Evolutionary conservation across 2,888 invertebrate genomes (phyloP), one percentile per base, ranked within the genome.

Genomic region (Cecidostiba fungosa): DNA sequence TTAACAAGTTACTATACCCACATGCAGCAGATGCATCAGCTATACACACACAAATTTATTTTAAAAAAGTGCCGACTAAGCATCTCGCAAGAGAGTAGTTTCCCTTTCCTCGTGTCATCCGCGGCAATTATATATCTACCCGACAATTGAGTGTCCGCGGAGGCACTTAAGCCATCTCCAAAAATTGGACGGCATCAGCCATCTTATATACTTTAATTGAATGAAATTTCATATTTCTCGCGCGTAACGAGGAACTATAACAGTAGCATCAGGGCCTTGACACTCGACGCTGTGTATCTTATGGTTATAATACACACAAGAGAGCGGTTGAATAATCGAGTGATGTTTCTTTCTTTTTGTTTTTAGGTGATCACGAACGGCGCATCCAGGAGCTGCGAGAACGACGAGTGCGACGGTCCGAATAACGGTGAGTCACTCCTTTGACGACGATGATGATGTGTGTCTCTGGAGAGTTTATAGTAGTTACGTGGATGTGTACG

Each of bases 331-430:
- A 85, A 70, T 85, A 85, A 85, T 85, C 77, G 77, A 85, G 70
- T 62, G 54, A 62, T n/a, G 54, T 26, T 66, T 74, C 74, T 81
- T 26, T 74, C 92, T 26, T 66, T 74, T 73, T 73, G n/a, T 54
- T 74, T 92, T 88, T 91, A 92, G 92, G 91, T 92, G 90, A 91
- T 91, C 87, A 88, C 88, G 82, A 92, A 92, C 92, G 91, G 92
- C 88, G 87, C 87, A 86, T 78, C 82, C 36, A 85, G 73, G 43
- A 50, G 89, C 87, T 89, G 85, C 89, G 89, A 90, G 85, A 88
- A 88, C 87, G 90, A 90, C 92, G 90, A 89, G 89, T 89, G 89
- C 89, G 90, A 90, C 89, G 89, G 87, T 88, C 89, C 90, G 89
- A 91, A 88, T 89, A 92, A 92, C 92, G 90, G 92, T 92, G 91